Evolutionary conservation across 2,797 vertebrate species (phyloP).

Genomic region (Acanthis flammea): DNA sequence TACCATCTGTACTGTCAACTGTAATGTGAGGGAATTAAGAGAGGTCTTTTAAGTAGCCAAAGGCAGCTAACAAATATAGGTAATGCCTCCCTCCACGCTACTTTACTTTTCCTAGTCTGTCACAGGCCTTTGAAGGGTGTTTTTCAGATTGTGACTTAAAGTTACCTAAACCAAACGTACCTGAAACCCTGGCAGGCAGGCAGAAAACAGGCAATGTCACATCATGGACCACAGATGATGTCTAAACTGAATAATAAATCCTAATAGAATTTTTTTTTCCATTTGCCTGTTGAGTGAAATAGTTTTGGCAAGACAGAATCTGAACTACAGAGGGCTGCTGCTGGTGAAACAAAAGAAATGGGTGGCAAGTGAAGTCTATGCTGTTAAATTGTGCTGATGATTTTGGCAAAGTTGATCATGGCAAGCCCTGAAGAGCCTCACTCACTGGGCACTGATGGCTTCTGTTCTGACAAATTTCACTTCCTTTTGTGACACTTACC

Average conservation of each 20-base stretch:
- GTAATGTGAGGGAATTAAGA: not conserved
- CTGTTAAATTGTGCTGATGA: not conserved
- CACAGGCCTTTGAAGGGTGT: not conserved
- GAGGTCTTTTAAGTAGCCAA: not conserved
- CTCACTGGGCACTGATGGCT: not conserved
- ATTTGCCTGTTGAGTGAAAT: not conserved
- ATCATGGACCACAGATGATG: not conserved
- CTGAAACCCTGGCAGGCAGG: not conserved
- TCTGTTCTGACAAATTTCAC: not conserved
- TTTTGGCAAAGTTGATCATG: not conserved
- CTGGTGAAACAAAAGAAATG: not conserved
- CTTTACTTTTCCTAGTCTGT: not conserved
- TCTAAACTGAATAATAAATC: not conserved
- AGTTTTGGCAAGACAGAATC: not conserved
- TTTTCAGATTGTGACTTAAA: not conserved
- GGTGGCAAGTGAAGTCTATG: not conserved
- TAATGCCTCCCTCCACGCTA: not conserved
- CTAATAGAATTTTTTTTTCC: not conserved
- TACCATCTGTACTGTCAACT: not conserved
- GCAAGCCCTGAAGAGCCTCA: not conserved
- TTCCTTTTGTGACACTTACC: not conserved
- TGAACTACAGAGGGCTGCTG: not conserved
- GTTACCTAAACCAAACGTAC: not conserved
- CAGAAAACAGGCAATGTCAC: not conserved
- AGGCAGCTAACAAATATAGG: not conserved